Conservation (phyloP, 2,113 vertebrate genomes). For the Asarcornis scutulata region DNA sequence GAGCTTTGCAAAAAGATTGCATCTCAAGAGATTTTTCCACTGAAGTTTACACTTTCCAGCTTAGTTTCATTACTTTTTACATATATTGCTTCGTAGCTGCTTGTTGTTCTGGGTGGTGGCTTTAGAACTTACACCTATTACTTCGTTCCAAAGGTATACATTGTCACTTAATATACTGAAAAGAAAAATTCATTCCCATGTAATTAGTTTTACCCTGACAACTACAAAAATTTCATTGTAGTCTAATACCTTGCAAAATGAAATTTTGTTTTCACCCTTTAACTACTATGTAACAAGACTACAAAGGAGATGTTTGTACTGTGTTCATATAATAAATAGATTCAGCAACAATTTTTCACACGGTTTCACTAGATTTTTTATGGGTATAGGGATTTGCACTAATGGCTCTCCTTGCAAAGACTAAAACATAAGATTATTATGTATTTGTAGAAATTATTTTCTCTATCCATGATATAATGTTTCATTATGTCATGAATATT, state of each 20-base stretch:
- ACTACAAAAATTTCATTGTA: neutral
- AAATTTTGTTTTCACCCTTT: conserved; percentile 30
- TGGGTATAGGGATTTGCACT: neutral
- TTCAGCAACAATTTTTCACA: neutral
- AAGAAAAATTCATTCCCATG: conserved; percentile 26
- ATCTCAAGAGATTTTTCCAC: conserved; percentile 49
- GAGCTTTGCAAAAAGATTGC: conserved; percentile 20
- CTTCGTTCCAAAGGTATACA: neutral
- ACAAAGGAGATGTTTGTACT: neutral
- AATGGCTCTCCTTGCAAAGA: neutral
- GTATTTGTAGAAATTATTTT: neutral
- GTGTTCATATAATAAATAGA: neutral
- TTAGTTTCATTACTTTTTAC: conserved; percentile 29
- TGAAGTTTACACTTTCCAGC: conserved; percentile 18
- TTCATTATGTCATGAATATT: neutral
- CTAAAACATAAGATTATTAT: neutral
- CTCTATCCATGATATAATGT: neutral
- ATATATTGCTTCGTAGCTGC: neutral
- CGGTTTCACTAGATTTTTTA: neutral
- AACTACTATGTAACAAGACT: neutral
- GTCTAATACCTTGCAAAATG: neutral
- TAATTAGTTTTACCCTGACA: conserved; percentile 11
- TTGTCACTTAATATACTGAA: conserved; percentile 5
- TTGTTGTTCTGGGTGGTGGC: neutral
- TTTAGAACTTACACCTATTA: neutral